phyloP scores from a whole-genome alignment of 1,140 invertebrate genomes.

The Drosophila lacertosa region DNA sequence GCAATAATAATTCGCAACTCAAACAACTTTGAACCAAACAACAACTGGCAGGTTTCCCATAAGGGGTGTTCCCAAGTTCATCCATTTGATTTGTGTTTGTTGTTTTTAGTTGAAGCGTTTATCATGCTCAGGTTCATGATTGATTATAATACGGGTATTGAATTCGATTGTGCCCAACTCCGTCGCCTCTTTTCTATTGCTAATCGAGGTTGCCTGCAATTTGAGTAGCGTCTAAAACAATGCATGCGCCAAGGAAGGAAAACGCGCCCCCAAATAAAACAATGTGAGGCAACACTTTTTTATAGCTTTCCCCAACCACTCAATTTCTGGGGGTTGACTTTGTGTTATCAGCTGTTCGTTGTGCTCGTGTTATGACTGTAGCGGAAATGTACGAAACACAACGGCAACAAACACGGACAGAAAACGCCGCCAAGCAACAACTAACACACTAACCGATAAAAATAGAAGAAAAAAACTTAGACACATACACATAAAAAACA shows the following conservation, averaged over 20 bases:
- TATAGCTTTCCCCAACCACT: slow-evolving; percentile 20
- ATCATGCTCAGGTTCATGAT: slow-evolving; percentile 51
- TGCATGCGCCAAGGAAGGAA: slow-evolving; percentile 17
- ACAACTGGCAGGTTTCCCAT: slow-evolving; percentile 49
- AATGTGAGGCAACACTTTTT: slow-evolving; percentile 43
- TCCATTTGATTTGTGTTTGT: slow-evolving; percentile 36
- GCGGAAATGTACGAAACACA: slow-evolving; percentile 60
- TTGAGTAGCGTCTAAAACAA: slow-evolving; percentile 37
- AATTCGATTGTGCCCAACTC: slow-evolving; percentile 14
- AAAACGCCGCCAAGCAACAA: slow-evolving; percentile 24
- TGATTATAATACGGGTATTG: slow-evolving; percentile 46
- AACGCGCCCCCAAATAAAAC: neutral
- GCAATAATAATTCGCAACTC: slow-evolving; percentile 71
- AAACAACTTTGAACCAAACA: slow-evolving; percentile 55
- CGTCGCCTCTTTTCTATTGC: neutral
- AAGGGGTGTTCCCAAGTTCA: slow-evolving; percentile 21
- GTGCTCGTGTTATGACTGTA: slow-evolving; percentile 61
- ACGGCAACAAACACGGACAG: slow-evolving; percentile 37
- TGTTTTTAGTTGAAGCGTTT: slow-evolving; percentile 41
- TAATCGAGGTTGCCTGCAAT: slow-evolving; percentile 33
- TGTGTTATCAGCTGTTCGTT: slow-evolving; percentile 72
- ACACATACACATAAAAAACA: slow-evolving; percentile 23
- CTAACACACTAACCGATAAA: slow-evolving; percentile 70
- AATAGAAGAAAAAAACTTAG: slow-evolving; percentile 53
- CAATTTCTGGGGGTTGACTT: too few relatives aligned